Percentiles rank a stretch among this genome's conserved stretches.
phyloP scores from a whole-genome alignment of 2,113 vertebrate genomes.

The Columba livia region DNA sequence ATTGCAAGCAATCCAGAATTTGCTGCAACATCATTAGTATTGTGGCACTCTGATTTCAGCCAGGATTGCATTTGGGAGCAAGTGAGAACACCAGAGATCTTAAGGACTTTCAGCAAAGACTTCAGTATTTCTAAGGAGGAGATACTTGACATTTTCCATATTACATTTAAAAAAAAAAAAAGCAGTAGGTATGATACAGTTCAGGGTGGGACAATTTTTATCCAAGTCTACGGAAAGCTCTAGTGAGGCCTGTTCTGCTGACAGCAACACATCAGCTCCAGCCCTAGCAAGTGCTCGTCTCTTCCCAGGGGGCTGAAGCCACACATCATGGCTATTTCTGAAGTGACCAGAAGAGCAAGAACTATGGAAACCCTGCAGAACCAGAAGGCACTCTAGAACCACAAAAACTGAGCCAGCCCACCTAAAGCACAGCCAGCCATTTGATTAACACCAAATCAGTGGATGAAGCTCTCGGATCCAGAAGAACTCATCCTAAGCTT shows the following conservation, averaged over 20 bases:
- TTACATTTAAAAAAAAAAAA: background rate
- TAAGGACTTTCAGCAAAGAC: background rate
- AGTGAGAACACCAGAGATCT: background rate
- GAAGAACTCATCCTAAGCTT: background rate
- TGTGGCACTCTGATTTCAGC: background rate
- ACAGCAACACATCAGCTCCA: background rate
- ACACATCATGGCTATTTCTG: background rate
- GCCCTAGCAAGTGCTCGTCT: background rate
- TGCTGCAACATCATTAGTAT: background rate
- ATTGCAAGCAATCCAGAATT: background rate
- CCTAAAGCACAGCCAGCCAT: background rate
- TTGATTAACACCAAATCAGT: background rate
- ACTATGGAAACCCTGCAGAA: background rate
- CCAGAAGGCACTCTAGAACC: background rate
- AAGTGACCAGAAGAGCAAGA: background rate
- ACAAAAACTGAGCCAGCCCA: background rate
- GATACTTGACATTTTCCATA: background rate
- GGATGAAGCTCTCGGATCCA: background rate
- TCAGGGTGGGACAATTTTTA: background rate
- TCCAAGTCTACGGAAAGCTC: background rate
- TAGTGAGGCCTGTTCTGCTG: background rate
- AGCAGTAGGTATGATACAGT: background rate
- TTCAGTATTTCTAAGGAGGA: background rate
- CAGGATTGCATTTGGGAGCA: background rate
- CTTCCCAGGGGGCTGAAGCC: background rate